Evolutionary conservation across 2,888 invertebrate species (phyloP).

Genomic region (Mystacides longicornis): DNA sequence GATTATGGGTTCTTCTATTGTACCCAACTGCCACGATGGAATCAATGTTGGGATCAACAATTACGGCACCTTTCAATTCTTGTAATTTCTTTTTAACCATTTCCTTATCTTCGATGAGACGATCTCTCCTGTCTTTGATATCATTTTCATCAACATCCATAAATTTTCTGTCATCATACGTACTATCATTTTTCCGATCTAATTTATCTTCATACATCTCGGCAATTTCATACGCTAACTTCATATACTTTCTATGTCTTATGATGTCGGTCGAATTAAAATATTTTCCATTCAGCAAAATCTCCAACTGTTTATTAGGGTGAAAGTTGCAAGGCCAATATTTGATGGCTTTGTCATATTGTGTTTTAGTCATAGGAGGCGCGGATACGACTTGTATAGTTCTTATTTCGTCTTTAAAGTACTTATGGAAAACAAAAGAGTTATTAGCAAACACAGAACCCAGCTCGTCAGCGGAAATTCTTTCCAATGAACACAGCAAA

Average conservation of each 20-base stretch:
- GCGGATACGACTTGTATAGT: constrained; percentile 50
- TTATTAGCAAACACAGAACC: constrained; percentile 37
- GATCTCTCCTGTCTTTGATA: constrained; percentile 29
- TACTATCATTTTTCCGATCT: neutral
- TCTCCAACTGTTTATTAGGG: constrained; percentile 67
- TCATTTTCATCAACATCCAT: constrained; percentile 23
- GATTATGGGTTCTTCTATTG: constrained; percentile 53
- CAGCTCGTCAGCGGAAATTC: constrained; percentile 33
- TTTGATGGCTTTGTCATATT: constrained; percentile 52
- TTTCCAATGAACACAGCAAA: constrained; percentile 42
- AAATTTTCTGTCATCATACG: neutral
- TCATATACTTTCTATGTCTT: constrained; percentile 53
- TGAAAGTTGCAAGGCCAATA: constrained; percentile 84
- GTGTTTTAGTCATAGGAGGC: constrained; percentile 58
- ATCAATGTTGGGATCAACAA: constrained; percentile 64
- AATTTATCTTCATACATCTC: constrained; percentile 28
- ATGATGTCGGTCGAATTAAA: constrained; percentile 50
- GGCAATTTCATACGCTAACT: constrained; percentile 49
- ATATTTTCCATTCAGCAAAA: constrained; percentile 51
- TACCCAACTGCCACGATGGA: constrained; percentile 61
- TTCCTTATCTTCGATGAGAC: constrained; percentile 20
- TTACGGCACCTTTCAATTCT: constrained; percentile 36
- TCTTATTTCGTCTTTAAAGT: constrained; percentile 46
- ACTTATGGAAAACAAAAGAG: constrained; percentile 42
- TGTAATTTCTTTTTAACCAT: constrained; percentile 2